Evolutionary conservation across 2,888 invertebrate genomes (phyloP), one percentile per base, ranked within the genome.

Genomic region (Oscheius sp.): DNA sequence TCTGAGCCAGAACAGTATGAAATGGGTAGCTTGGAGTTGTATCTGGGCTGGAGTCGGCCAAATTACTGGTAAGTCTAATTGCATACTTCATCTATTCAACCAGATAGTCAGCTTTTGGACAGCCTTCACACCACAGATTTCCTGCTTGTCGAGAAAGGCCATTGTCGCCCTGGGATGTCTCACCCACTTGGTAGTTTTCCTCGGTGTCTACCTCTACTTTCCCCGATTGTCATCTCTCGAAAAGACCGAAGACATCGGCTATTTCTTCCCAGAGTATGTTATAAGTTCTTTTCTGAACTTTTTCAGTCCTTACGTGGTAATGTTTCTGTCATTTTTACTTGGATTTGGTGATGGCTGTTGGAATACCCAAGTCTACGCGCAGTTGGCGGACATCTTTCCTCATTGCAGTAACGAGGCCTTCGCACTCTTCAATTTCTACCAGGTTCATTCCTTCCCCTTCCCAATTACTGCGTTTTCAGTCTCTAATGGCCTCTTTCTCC

Each of bases 331-430:
- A 76, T 94, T 96, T 86, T 91, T 96, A 0, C 91, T 99, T 29
- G 98, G 98, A 0, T 93, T 99, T 84, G 98, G 96, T 0, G 98
- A 99, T 89, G 94, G 96, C n/a, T 96, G 97, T 89, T 97, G 93
- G 91, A 98, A 98, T 88, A 98, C 98, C 0, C 91, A 84, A 77
- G 25, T 63, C 52, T 97, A 95, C 88, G 94, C 97, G 0, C 92
- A 97, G 77, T 90, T 99, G 46, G 97, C 96, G 1, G 93, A 93
- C 12, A 92, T 95, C 64, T 98, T 94, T 88, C 92, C 94, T 0
- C 93, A 94, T 72, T 93, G 95, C 83, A 82, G 81, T 46, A 94
- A 96, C 0, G 93, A 96, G 13, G 98, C 98, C 0, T 99, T 99
- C 90, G 96, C 98, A 0, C 91, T 99, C 1, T 99, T 96, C 90